These are phyloP conservation scores for Abrostola tripartita DNA, from an alignment of 2,888 invertebrate genomes.

Conservation along the genomic window DNA sequence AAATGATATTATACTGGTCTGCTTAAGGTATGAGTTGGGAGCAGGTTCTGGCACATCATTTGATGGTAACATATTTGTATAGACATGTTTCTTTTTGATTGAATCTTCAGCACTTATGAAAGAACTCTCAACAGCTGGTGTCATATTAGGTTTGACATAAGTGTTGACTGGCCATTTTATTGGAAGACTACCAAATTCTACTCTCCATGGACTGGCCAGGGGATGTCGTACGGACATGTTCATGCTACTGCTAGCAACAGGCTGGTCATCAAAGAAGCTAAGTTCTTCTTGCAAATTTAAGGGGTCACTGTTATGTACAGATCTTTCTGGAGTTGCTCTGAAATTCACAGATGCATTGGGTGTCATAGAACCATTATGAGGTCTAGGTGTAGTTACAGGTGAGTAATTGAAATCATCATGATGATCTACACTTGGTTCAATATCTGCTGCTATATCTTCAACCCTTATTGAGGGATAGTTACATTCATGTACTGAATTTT, in stretches of 20 bases:
- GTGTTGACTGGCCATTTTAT: conserved; percentile 83
- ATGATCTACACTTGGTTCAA: conserved; percentile 66
- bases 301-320: conserved; percentile 67
- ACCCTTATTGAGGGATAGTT: conserved; percentile 73
- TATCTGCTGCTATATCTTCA: conserved; percentile 80
- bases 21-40: conserved; percentile 71
- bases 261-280: conserved; percentile 82
- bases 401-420: conserved; percentile 77
- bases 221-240: conserved; percentile 75
- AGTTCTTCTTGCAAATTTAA: conserved; percentile 73
- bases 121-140: conserved; percentile 83
- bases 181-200: conserved; percentile 78
- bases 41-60: conserved; percentile 66
- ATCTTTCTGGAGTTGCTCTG: conserved; percentile 38
- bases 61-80: conserved; percentile 74
- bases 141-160: conserved; percentile 84
- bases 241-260: conserved; percentile 84
- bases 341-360: conserved; percentile 18
- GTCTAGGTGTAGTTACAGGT: conserved; percentile 74
- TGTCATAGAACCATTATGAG: conserved; percentile 39
- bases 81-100: conserved; percentile 80
- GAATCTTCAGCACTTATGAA: conserved; percentile 75
- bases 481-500: conserved; percentile 44
- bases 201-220: conserved; percentile 83
- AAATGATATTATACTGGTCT: conserved; percentile 83